Evolutionary conservation across 2,888 invertebrate species (phyloP).

Genomic region (Athalia cordata): DNA sequence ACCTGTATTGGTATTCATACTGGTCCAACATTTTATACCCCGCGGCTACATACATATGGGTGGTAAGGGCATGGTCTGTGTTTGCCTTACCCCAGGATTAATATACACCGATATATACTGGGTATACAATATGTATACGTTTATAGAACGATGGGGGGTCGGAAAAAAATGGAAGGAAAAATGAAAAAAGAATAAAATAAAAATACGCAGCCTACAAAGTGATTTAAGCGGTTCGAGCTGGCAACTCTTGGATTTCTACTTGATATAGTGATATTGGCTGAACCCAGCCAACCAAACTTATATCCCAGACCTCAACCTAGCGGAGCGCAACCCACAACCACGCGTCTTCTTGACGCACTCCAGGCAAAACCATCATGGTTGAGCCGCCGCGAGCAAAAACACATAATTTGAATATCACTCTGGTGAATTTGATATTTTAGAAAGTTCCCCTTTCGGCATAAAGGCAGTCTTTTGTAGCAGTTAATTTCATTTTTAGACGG

Average conservation of each 20-base stretch:
- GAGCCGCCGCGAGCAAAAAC: conserved; percentile 35
- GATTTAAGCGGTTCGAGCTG: conserved; percentile 45
- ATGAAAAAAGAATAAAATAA: not conserved
- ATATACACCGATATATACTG: conserved; percentile 26
- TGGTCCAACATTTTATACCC: conserved; percentile 20
- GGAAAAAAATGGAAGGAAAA: not conserved
- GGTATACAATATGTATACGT: conserved; percentile 25
- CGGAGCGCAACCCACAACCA: conserved; percentile 34
- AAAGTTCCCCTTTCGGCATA: conserved; percentile 31
- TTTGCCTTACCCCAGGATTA: conserved; percentile 28
- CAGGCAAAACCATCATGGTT: conserved; percentile 17
- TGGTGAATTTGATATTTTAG: conserved; percentile 42
- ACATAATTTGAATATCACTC: conserved; percentile 41
- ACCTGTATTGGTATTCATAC: conserved; percentile 39
- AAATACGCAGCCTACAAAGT: conserved; percentile 40
- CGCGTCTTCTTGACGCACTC: conserved; percentile 37
- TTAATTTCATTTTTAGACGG: conserved; percentile 31
- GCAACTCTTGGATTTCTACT: conserved; percentile 41
- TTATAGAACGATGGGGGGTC: conserved; percentile 29
- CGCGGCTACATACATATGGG: conserved; percentile 3
- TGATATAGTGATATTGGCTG: conserved; percentile 47
- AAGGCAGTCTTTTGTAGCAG: conserved; percentile 32
- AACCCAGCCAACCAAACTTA: conserved; percentile 39
- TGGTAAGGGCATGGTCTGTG: not conserved
- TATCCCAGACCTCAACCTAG: conserved; percentile 39